These are phyloP conservation scores for Antechinus stuartii DNA, from an alignment of 2,113 vertebrate species.

Conservation along the genomic window DNA sequence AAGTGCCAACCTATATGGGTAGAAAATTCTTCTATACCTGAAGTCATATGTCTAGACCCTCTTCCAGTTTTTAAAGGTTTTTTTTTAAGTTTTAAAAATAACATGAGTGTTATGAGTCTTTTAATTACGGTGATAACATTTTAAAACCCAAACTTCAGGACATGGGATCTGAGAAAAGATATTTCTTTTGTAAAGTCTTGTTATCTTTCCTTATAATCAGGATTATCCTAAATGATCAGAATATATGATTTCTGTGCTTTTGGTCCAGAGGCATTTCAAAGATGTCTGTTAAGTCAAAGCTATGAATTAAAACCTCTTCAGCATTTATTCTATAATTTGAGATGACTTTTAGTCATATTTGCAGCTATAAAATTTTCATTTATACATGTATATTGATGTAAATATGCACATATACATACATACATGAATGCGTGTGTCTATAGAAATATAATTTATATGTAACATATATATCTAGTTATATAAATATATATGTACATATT, in stretches of 20 bases:
- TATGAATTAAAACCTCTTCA: background rate
- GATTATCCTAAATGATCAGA: background rate
- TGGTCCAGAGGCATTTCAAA: background rate
- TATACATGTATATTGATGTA: background rate
- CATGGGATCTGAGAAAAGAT: background rate
- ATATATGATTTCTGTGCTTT: background rate
- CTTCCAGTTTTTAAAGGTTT: background rate
- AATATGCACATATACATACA: background rate
- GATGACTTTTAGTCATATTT: background rate
- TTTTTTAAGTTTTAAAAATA: background rate
- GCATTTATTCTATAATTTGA: background rate
- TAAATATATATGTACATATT: background rate
- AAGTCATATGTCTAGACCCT: background rate
- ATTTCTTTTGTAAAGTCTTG: background rate
- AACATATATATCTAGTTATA: background rate
- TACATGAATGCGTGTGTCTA: background rate
- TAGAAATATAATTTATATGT: background rate
- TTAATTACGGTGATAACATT: background rate
- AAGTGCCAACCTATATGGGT: background rate
- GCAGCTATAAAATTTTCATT: background rate
- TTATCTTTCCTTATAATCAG: background rate
- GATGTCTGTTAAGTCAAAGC: background rate
- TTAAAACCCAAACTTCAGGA: background rate
- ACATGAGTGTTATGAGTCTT: background rate
- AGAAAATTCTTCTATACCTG: background rate